phyloP scores from a whole-genome alignment of 1,140 invertebrate species.

The Drosophila suzukii region DNA sequence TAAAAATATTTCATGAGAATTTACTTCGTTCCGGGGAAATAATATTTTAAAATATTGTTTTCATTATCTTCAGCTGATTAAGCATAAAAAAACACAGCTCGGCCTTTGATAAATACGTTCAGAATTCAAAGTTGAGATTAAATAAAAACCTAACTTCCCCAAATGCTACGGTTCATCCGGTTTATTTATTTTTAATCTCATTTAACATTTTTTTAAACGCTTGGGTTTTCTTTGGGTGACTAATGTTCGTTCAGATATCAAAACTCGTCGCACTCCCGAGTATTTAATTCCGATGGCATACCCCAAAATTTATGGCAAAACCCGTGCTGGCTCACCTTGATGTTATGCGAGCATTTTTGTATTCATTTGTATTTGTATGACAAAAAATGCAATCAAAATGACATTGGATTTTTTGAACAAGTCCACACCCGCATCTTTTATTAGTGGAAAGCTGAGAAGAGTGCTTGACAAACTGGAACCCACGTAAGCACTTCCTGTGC shows the following conservation, averaged over 20 bases:
- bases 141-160: background rate
- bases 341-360: background rate
- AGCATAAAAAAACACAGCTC: too few species aligned
- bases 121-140: background rate
- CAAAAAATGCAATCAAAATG: conserved; percentile 4
- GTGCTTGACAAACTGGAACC: conserved; percentile 10
- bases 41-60: background rate
- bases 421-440: background rate
- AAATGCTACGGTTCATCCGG: too few species aligned
- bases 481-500: conserved; percentile 43
- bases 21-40: background rate
- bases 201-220: background rate
- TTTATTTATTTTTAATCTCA: background rate
- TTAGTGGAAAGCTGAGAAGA: background rate
- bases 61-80: too few species aligned
- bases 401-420: conserved; percentile 2
- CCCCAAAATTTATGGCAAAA: conserved; percentile 33
- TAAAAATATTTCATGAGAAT: too few species aligned
- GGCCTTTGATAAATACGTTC: background rate
- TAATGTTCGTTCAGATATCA: conserved; percentile 31
- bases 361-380: background rate
- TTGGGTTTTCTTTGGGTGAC: conserved; percentile 24
- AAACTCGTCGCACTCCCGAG: conserved; percentile 61
- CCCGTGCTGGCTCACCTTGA: conserved; percentile 13
- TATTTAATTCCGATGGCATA: conserved; percentile 13